phyloP scores from a whole-genome alignment of 1,140 invertebrate species.

The Ptiloglossa arizonensis region DNA sequence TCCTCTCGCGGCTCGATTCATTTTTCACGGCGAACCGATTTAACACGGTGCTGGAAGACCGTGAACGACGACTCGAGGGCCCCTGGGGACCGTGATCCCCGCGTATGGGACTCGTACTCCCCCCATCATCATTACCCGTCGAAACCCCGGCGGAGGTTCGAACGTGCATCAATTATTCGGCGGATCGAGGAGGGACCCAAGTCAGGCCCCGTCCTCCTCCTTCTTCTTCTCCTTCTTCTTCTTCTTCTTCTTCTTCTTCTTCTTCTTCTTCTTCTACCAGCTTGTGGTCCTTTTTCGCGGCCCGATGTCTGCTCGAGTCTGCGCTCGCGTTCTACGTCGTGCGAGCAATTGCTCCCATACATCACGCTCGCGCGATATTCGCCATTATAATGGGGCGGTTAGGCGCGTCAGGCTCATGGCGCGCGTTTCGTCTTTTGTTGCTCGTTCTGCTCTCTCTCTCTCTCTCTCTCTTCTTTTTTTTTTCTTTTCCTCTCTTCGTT shows the following conservation, averaged over 20 bases:
- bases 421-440: neutral
- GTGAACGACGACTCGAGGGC: neutral
- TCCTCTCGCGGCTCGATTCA: conserved; percentile 10
- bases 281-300: neutral
- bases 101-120: neutral
- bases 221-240: neutral
- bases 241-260: neutral
- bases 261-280: neutral
- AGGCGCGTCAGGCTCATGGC: conserved; percentile 34
- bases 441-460: neutral
- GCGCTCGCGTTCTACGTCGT: conserved; percentile 39
- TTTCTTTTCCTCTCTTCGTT: too few species aligned
- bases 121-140: conserved; percentile 68
- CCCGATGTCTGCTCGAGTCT: too few species aligned
- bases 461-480: neutral
- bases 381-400: conserved; percentile 62
- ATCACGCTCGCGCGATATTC: conserved; percentile 63
- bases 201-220: neutral
- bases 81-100: conserved; percentile 36
- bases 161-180: conserved; percentile 72
- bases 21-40: conserved; percentile 57
- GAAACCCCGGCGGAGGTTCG: conserved; percentile 59
- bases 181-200: conserved; percentile 51
- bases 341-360: conserved; percentile 65
- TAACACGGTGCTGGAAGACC: conserved; percentile 33